Base-by-base conservation (phyloP, 2,113 vertebrate species). In the Callocephalon fimbriatum region DNA sequence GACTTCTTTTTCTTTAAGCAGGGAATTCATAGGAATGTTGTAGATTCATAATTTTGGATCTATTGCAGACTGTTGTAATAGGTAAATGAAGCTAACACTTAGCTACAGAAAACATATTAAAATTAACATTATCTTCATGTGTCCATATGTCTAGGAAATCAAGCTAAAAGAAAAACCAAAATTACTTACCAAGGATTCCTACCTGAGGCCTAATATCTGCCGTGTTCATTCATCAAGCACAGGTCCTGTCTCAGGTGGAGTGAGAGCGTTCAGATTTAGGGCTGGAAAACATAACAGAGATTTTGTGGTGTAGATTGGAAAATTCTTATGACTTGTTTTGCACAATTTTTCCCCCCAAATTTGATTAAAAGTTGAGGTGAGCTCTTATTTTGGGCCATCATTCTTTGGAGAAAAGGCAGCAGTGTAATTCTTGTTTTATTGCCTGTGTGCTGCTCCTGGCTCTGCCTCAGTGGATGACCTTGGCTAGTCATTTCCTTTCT, bases 391-490 rank as follows among this genome's bases (percentile, higher is more conserved):
- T 40, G 80, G 79, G 56, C 35, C 79, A 44, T 77, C 44, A 67
- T 76, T 83, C 79, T 89, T 72, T 14, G 40, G 65, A 91, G 77
- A 37, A 76, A 40, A 91, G 40, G 91, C 73, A 90, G 82, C 72
- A 45, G 86, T 80, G 62, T 95, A 86, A 82, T 76, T 87, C 91
- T 59, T 79, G 35, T 82, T 97, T 96, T 96, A 95, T 31, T 1
- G 7, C 77, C 71, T 32, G 13, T 12, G 4, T 3, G 42, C 88
- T 93, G 10, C 8, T 94, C 70, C 91, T 47, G 31, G 51, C 86
- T 44, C 66, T 62, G 93, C 93, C 91, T 82, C 80, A 51, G 65
- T 81, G 84, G 86, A 68, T 97, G 94, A 96, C 96, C 93, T 96
- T 96, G 94, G 93, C 91, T 51, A 79, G 86, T 82, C 90, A 51